These are phyloP conservation scores for Lymantria dispar DNA, from an alignment of 2,888 invertebrate genomes.

Conservation along the genomic window DNA sequence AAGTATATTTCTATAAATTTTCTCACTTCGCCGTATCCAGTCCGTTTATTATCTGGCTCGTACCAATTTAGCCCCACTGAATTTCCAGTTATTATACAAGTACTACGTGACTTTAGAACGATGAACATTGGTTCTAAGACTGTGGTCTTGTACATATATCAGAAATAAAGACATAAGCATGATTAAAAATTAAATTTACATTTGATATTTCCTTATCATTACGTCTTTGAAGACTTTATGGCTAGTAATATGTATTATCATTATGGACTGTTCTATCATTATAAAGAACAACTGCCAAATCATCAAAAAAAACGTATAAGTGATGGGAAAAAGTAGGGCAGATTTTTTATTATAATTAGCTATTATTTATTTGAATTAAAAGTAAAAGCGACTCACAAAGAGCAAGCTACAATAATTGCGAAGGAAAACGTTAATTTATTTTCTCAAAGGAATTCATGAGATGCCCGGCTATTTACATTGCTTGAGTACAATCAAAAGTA, in stretches of 20 bases:
- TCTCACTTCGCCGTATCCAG: slow-evolving; percentile 45
- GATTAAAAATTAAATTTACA: no score
- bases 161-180: no score
- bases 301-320: no score
- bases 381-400: slow-evolving; percentile 20
- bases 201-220: no score
- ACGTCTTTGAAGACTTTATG: no score
- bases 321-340: slow-evolving; percentile 28
- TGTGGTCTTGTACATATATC: no score
- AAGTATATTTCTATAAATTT: slow-evolving; percentile 50
- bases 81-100: slow-evolving; percentile 56
- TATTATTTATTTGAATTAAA: slow-evolving; percentile 20
- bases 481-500: not conserved
- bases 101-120: slow-evolving; percentile 55
- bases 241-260: no score
- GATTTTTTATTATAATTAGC: slow-evolving; percentile 11
- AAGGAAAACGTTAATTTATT: not conserved
- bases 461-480: not conserved
- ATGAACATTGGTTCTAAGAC: slow-evolving; percentile 27
- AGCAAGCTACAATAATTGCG: not conserved
- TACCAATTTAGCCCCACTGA: slow-evolving; percentile 56
- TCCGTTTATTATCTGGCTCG: slow-evolving; percentile 55
- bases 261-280: no score
- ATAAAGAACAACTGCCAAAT: no score
- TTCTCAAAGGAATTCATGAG: not conserved